Percentiles rank a stretch among this genome's conserved stretches.
Evolutionary conservation across 2,797 vertebrate species (phyloP).

Genomic region (Iguana delicatissima): DNA sequence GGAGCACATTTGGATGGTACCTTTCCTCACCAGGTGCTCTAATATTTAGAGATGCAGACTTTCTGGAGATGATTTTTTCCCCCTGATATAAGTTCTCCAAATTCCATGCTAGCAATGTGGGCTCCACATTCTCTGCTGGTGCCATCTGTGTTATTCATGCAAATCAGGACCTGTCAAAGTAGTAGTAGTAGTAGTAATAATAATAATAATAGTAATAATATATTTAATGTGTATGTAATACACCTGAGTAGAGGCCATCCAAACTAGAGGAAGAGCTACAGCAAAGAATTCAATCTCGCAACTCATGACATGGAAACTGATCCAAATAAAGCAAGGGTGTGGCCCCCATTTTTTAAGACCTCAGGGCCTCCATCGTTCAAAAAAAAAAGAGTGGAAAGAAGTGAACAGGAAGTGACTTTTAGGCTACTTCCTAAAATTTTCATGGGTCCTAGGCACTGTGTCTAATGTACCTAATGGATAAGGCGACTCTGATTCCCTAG

Average conservation of each 20-base stretch:
- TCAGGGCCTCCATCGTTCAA: too few species aligned
- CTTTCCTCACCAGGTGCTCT: not conserved
- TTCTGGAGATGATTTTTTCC: too few species aligned
- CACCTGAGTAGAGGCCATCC: not conserved
- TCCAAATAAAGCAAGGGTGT: too few species aligned
- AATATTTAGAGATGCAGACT: not conserved
- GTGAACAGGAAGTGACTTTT: too few species aligned
- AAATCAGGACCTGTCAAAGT: not conserved
- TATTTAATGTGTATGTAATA: not conserved
- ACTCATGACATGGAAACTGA: too few species aligned
- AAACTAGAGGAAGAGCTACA: not conserved
- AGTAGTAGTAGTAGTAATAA: too few species aligned
- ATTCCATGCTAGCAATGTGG: not conserved
- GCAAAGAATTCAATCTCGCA: not conserved
- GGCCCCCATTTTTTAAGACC: too few species aligned
- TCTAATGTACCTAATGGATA: too few species aligned
- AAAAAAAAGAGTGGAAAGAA: too few species aligned
- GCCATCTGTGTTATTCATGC: not conserved
- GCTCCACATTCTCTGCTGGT: not conserved
- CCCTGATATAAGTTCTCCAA: not conserved
- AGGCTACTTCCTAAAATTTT: too few species aligned
- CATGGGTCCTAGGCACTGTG: too few species aligned
- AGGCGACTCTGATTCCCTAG: too few species aligned
- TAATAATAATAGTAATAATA: not conserved
- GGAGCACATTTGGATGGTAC: not conserved